These are phyloP conservation scores for Brachionichthys hirsutus DNA, from an alignment of 2,113 vertebrate species.

Conservation along the genomic window DNA sequence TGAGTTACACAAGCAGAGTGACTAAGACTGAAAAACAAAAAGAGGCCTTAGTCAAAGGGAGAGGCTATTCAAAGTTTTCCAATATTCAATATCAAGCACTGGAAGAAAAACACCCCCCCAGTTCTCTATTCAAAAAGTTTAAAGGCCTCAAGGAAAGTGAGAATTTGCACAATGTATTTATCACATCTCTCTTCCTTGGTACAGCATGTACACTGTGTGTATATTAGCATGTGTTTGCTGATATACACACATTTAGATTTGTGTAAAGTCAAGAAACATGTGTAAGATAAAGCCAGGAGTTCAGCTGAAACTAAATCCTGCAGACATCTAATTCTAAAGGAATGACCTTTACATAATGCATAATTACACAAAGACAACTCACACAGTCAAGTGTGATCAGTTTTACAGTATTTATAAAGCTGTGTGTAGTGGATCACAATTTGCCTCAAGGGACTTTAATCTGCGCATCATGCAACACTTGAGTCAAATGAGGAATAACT, in stretches of 20 bases:
- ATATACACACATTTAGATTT: slow-evolving; percentile 10
- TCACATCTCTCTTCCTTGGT: too few relatives aligned
- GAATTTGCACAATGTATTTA: too few relatives aligned
- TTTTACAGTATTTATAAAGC: too few relatives aligned
- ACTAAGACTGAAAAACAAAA: slow-evolving; percentile 5
- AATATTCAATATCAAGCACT: background rate
- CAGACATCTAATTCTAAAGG: slow-evolving; percentile 7
- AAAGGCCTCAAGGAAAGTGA: too few relatives aligned
- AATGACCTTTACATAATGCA: slow-evolving; percentile 20
- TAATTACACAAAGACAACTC: background rate
- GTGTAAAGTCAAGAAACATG: slow-evolving; percentile 12
- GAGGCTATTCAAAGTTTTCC: background rate
- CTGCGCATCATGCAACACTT: too few relatives aligned
- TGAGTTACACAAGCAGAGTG: slow-evolving; percentile 4
- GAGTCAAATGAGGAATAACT: too few relatives aligned
- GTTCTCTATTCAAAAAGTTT: background rate
- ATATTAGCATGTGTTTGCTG: too few relatives aligned
- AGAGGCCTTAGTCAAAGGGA: background rate
- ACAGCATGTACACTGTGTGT: too few relatives aligned
- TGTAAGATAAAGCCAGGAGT: slow-evolving; percentile 11
- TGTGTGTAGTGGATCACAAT: too few relatives aligned
- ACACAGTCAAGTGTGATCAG: slow-evolving; percentile 6
- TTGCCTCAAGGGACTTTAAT: too few relatives aligned
- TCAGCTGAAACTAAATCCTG: background rate
- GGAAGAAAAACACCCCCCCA: background rate